These are phyloP conservation scores for Branchipolynoe longqiensis DNA, from an alignment of 2,888 invertebrate genomes.

Conservation along the genomic window DNA sequence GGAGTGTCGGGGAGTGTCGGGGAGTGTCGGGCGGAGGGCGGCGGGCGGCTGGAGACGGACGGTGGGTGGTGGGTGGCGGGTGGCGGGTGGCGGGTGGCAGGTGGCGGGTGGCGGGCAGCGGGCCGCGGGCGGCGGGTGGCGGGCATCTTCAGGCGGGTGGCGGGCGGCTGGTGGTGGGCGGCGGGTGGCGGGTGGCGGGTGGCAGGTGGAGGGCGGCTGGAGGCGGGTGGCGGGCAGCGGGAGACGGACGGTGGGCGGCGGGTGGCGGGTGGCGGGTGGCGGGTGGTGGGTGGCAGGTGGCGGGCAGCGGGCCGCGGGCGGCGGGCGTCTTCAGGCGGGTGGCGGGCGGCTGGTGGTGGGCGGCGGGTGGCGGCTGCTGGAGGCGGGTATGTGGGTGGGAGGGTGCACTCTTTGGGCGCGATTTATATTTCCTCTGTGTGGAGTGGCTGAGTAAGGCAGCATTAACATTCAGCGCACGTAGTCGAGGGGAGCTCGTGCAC, in stretches of 20 bases:
- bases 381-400: background rate
- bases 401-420: background rate
- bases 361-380: too few species aligned
- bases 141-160: too few species aligned
- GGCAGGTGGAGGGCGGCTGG: background rate
- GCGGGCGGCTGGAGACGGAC: too few species aligned
- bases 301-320: too few species aligned
- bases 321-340: background rate
- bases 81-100: background rate
- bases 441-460: conserved; percentile 9
- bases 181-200: background rate
- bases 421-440: conserved; percentile 37
- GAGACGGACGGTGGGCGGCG: background rate
- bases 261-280: background rate
- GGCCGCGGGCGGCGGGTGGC: background rate
- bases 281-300: background rate
- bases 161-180: too few species aligned
- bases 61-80: too few species aligned
- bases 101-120: background rate
- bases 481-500: background rate
- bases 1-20: background rate
- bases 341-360: background rate
- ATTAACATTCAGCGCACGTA: conserved; percentile 29
- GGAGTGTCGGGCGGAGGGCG: too few species aligned
- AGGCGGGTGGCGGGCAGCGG: background rate